Conservation (phyloP, 2,797 vertebrate species). For the Ctenosaura bakeri region DNA sequence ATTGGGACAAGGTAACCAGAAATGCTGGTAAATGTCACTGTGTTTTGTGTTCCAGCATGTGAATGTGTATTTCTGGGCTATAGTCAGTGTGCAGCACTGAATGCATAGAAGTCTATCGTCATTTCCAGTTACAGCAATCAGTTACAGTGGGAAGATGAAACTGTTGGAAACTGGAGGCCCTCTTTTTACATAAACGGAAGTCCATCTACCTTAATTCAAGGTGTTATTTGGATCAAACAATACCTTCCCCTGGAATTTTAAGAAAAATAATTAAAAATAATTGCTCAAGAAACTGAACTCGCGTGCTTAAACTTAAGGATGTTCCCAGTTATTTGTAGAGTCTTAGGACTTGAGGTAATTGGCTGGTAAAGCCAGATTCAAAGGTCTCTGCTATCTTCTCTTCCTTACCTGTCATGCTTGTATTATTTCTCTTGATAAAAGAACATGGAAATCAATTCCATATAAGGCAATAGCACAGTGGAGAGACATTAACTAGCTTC, state of each 20-base stretch:
- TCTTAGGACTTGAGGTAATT: neutral
- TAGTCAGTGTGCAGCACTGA: no score
- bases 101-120: neutral
- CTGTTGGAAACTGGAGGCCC: neutral
- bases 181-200: neutral
- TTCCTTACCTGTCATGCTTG: neutral
- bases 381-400: neutral
- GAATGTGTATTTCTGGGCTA: neutral
- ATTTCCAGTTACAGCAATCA: neutral
- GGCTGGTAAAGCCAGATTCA: neutral
- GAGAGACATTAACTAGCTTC: neutral
- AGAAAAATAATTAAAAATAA: neutral
- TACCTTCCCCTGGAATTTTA: no score
- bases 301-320: neutral
- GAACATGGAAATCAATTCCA: conserved; percentile 19
- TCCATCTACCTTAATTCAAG: neutral
- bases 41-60: neutral
- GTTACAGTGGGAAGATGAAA: neutral
- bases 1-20: neutral
- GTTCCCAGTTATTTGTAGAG: neutral
- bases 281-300: neutral
- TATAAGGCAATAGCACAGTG: neutral
- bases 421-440: conserved; percentile 11
- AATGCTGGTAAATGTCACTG: neutral
- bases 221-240: neutral